Percentiles rank a stretch among this genome's conserved stretches.
These are phyloP conservation scores for Cancer borealis DNA, from an alignment of 2,888 invertebrate species.

Conservation along the genomic window DNA sequence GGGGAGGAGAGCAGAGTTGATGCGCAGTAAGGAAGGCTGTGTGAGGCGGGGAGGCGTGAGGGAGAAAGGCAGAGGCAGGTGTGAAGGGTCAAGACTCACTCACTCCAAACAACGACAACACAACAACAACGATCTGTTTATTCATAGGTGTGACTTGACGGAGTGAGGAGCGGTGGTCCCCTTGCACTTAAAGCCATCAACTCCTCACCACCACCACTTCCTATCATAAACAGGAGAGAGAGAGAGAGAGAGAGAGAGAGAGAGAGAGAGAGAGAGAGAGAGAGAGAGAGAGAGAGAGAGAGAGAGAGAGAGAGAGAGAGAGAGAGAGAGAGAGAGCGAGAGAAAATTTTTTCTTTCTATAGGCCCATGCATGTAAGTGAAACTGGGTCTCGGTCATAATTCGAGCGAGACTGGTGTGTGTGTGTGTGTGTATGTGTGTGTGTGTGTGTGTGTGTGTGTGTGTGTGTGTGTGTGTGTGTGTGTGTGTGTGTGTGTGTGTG, in stretches of 20 bases:
- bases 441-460: not conserved
- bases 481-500: not conserved
- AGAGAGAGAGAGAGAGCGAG: not conserved
- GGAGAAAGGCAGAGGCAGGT: not conserved
- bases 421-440: not conserved
- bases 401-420: not conserved
- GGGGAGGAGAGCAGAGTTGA: not conserved
- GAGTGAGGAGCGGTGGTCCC: not conserved
- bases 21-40: not conserved
- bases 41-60: not conserved
- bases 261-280: constrained; percentile 14
- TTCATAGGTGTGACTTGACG: not conserved
- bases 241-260: constrained; percentile 42
- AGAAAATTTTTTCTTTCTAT: not conserved
- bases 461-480: not conserved
- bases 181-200: not conserved
- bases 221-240: not conserved
- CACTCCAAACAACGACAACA: not conserved
- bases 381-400: not conserved
- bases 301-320: constrained; percentile 32
- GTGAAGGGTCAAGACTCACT: not conserved
- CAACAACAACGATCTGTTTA: not conserved
- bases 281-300: constrained; percentile 21
- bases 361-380: not conserved
- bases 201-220: not conserved